phyloP scores from a whole-genome alignment of 35 echinoderm and acorn worm genomes.

The Patiria miniata region DNA sequence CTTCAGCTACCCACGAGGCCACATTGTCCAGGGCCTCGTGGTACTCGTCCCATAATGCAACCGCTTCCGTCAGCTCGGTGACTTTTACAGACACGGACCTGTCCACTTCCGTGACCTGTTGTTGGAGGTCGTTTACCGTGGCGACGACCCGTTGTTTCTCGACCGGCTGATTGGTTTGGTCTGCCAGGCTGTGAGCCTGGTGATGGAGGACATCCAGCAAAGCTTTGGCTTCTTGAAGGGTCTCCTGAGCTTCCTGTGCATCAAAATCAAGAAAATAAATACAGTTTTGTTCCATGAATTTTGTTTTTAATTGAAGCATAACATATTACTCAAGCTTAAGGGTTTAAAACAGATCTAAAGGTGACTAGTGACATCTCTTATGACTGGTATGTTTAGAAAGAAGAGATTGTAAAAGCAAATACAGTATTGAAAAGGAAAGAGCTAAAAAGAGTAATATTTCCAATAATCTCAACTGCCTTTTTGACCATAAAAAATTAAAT shows the following conservation, averaged over 20 bases:
- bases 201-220: constrained; percentile 50
- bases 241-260: constrained; percentile 23
- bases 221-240: constrained; percentile 36
- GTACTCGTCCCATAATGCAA: constrained; percentile 72
- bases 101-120: constrained; percentile 46
- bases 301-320: no score
- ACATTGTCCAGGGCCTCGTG: constrained; percentile 61
- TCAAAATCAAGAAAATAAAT: background rate
- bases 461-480: no score
- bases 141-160: constrained; percentile 55
- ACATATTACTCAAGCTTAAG: no score
- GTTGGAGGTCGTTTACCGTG: constrained; percentile 39
- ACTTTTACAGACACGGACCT: constrained; percentile 36
- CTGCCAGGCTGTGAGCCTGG: constrained; percentile 53
- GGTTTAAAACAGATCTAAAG: no score
- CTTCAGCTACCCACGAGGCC: constrained; percentile 60
- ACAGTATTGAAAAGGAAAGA: no score
- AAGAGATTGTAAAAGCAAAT: no score
- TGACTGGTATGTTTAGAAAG: no score
- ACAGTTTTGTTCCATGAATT: no score
- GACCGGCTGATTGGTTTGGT: constrained; percentile 59
- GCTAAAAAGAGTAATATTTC: no score
- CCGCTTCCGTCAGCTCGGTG: constrained; percentile 54
- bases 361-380: no score
- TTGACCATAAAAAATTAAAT: no score